Conservation (phyloP, 37 sponge, comb jelly and placozoan genomes). For the Haliclona indistincta region DNA sequence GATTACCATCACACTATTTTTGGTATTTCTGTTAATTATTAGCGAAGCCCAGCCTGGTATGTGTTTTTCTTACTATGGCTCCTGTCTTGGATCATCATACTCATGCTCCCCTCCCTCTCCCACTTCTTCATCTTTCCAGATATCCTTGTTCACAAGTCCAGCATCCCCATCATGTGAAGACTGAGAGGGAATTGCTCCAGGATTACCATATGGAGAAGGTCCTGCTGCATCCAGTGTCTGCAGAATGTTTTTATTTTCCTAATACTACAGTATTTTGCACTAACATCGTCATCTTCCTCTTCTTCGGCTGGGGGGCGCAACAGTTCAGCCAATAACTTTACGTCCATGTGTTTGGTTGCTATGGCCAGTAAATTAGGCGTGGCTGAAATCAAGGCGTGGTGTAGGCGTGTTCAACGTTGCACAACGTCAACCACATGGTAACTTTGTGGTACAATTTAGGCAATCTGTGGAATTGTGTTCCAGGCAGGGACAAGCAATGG, state of each 20-base stretch:
- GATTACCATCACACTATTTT: no score
- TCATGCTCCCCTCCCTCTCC: slow-evolving; percentile 11
- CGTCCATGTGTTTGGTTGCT: slow-evolving; percentile 43
- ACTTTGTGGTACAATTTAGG: background rate
- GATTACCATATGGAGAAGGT: slow-evolving; percentile 57
- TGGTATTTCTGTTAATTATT: background rate
- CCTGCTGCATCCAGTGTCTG: slow-evolving; percentile 14
- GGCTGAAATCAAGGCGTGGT: background rate
- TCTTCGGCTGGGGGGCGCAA: slow-evolving; percentile 60
- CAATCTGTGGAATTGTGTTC: background rate
- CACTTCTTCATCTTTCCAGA: slow-evolving; percentile 70
- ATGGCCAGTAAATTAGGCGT: background rate
- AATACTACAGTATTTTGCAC: background rate
- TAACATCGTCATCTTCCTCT: slow-evolving; percentile 36
- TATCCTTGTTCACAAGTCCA: slow-evolving; percentile 25
- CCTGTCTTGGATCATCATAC: slow-evolving; percentile 71
- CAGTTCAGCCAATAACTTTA: slow-evolving; percentile 49
- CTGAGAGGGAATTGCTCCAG: slow-evolving; percentile 53
- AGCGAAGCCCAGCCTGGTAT: background rate
- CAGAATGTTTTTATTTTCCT: no score
- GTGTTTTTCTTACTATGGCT: slow-evolving; percentile 72
- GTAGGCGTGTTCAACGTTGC: background rate
- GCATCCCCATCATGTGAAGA: background rate
- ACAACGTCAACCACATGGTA: background rate
- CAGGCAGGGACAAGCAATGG: slow-evolving; percentile 16